Evolutionary conservation across 2,888 invertebrate species (phyloP).

Genomic region (Platerodrilus igneus): DNA sequence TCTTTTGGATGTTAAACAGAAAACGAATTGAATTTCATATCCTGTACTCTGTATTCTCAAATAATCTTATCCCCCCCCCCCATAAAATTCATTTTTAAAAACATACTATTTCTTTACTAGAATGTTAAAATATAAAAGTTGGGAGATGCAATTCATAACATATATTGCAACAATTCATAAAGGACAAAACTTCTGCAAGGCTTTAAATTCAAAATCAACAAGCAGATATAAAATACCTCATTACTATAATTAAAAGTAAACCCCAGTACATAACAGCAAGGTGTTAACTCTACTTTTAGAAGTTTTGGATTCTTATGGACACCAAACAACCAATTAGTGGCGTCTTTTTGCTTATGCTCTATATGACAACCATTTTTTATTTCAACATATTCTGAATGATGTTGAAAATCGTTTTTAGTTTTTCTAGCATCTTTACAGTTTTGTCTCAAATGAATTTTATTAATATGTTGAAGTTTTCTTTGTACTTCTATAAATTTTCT

Average conservation of each 20-base stretch:
- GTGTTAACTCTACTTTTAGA: slow-evolving; percentile 26
- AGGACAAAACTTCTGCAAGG: too few relatives aligned
- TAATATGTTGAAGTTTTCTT: slow-evolving; percentile 5
- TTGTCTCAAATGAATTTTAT: neutral
- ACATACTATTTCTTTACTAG: too few relatives aligned
- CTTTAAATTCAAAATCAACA: too few relatives aligned
- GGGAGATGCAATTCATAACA: too few relatives aligned
- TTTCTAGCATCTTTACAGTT: neutral
- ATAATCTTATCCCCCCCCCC: too few relatives aligned
- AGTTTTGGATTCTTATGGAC: slow-evolving; percentile 22
- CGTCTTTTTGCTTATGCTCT: slow-evolving; percentile 8
- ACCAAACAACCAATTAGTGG: slow-evolving; percentile 21
- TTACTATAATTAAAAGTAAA: slow-evolving; percentile 30
- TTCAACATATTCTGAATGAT: neutral
- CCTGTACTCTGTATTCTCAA: too few relatives aligned
- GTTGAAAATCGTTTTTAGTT: slow-evolving; percentile 2
- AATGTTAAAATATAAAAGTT: too few relatives aligned
- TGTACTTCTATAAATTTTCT: slow-evolving; percentile 13
- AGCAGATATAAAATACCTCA: slow-evolving; percentile 26
- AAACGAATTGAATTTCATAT: too few relatives aligned
- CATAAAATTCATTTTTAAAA: too few relatives aligned
- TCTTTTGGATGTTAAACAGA: too few relatives aligned
- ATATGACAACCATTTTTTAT: slow-evolving; percentile 1
- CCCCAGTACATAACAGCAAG: slow-evolving; percentile 33
- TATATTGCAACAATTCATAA: too few relatives aligned